These are phyloP conservation scores for Cephalopachus bancanus DNA, from an alignment of 2,797 vertebrate species.

Conservation along the genomic window DNA sequence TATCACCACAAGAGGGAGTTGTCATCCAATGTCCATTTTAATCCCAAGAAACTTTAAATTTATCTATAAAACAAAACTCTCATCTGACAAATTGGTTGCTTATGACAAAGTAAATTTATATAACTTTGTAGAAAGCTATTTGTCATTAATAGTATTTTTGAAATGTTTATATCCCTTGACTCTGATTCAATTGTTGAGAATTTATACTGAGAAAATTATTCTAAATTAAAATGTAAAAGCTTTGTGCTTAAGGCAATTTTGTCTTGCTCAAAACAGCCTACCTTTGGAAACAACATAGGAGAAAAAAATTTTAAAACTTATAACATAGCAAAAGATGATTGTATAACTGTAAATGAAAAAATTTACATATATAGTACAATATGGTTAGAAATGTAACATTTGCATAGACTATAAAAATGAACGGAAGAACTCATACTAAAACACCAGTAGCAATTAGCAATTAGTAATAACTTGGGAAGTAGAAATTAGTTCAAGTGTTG, in stretches of 20 bases:
- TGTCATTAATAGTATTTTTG: not conserved
- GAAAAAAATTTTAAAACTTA: not conserved
- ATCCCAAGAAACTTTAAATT: not conserved
- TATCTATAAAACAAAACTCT: not conserved
- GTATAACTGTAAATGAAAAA: slow-evolving; percentile 51
- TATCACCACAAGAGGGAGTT: not conserved
- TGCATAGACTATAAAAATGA: not conserved
- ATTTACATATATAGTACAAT: not conserved
- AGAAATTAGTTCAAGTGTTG: not conserved
- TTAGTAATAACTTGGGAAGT: not conserved
- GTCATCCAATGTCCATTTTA: not conserved
- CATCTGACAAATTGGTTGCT: slow-evolving; percentile 13
- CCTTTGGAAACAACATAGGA: not conserved
- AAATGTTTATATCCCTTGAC: not conserved
- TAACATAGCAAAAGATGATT: not conserved
- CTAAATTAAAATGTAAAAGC: slow-evolving; percentile 24
- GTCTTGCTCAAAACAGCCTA: not conserved
- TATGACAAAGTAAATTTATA: not conserved
- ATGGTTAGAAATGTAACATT: slow-evolving; percentile 1
- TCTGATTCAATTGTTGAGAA: not conserved
- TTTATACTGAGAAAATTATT: not conserved
- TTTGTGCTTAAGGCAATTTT: not conserved
- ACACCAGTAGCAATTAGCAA: not conserved
- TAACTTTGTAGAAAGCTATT: slow-evolving; percentile 18
- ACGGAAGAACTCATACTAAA: not conserved